phyloP scores from a whole-genome alignment of 2,113 vertebrate species.

The Macheiramphus alcinus region DNA sequence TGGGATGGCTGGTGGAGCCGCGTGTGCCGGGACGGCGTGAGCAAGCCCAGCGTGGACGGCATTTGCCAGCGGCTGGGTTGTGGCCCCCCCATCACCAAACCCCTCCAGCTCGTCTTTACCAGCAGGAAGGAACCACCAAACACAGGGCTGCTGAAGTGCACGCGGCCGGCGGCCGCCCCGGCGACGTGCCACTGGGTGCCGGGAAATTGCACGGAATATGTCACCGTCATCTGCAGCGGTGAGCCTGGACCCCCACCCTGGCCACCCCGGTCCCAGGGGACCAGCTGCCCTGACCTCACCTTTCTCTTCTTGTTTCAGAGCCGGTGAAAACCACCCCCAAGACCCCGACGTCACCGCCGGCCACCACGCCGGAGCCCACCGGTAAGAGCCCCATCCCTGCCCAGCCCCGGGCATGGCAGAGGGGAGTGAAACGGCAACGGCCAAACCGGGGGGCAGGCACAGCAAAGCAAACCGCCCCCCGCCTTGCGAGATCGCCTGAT shows the following conservation, averaged over 20 bases:
- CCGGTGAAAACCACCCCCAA: not conserved
- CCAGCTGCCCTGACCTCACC: accelerated
- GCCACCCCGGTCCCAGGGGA: accelerated
- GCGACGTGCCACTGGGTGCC: accelerated
- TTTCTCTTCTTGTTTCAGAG: conserved; percentile 46
- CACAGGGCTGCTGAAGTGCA: accelerated
- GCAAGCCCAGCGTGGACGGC: accelerated
- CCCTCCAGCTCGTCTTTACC: accelerated
- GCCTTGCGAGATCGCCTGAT: too few relatives aligned
- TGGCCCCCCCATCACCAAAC: accelerated
- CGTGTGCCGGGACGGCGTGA: not conserved
- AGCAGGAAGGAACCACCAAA: accelerated
- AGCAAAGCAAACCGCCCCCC: not conserved
- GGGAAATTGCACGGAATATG: not conserved
- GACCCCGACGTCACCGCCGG: accelerated
- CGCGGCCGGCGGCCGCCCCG: accelerated
- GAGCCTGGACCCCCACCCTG: not conserved
- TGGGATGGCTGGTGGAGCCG: accelerated
- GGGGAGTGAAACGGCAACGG: not conserved
- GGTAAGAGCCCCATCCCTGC: conserved; percentile 14
- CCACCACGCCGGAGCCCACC: not conserved
- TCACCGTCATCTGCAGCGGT: not conserved
- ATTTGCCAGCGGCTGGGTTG: conserved; percentile 43
- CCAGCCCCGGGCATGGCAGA: not conserved
- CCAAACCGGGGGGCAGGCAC: not conserved